Base-by-base conservation (phyloP, 2,113 vertebrate genomes). In the Catharus fuscescens region DNA sequence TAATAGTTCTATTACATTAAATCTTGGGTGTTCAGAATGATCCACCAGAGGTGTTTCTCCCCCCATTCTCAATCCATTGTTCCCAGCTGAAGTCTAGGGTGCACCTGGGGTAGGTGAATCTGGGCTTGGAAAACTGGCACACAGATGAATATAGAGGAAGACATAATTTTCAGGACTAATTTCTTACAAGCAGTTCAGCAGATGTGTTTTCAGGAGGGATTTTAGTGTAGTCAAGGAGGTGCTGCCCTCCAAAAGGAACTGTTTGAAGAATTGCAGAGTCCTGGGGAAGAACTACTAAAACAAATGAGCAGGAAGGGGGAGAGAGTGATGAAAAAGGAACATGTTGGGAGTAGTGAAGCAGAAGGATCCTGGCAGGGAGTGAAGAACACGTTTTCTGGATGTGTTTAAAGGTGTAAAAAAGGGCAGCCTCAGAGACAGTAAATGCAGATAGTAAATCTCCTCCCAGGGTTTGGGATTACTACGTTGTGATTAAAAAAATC, bases 1-100 rank as follows among this genome's bases (percentile, higher is more conserved):
- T 97, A 97, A 96, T 96, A 96, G 71, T 72, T 96, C 87, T 83
- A 96, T 97, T 96, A 96, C 96, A 94, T 93, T 96, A 91, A 92
- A 92, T 90, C 83, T 93, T 94, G 92, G 95, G 96, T 96, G 96
- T 85, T 95, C 80, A 60, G 82, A 94, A 83, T 74, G 88, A 88
- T 90, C 91, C 72, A 92, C 80, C 2, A 7, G 92, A 88, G 88
- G 80, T 93, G 80, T 80, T 93, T 77, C 80, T 90, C 20, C 11
- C 70, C 42, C 78, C 9, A 21, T n/a, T 24, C 86, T 70, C 60
- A 26, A 65, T 59, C 47, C 0, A 0, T 56, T 90, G 65, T 67
- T 94, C 44, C 48, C 66, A 90, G 78, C 36, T 90, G 71, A 87
- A 92, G 71, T 67, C 57, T 29, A 2, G 65, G 81, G 87, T 85